Base-by-base conservation (phyloP, 2,797 vertebrate genomes). In the Urophycis tenuis region DNA sequence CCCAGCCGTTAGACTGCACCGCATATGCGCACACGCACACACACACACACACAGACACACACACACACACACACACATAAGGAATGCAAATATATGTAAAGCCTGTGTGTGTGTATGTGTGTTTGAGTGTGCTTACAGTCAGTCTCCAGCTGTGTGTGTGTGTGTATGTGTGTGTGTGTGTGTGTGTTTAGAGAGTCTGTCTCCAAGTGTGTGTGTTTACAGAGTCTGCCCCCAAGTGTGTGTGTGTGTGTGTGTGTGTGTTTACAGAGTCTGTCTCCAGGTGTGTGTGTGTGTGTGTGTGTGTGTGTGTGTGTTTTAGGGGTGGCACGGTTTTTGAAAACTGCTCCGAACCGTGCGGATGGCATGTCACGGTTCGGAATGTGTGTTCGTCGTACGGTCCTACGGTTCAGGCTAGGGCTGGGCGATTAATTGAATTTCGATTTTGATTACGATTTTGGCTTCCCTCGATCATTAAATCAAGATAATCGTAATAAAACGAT, bases 1-100 rank as follows among this genome's bases (percentile, higher is more conserved):
- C 95, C 95, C 95, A 96, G 69, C 95, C 95, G 80, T 96, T 96
- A 2, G 94, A 93, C 95, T 96, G 82, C 31, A 72, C 1, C 25
- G n/a, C 6, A 22, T 0, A 60, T 6, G 22, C 19, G 25, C n/a
- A 71, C 45, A 53, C 45, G 22, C 45, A 22, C 17, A 39, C 36
- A 9, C 30, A 17, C 41, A 45, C 41, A 19, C 69, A 71, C 69
- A 71, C 4, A 71, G 4, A 71, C 45, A 53, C 45, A 49, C 45
- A 22, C 17, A 39, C 36, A 9, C 30, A 17, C 41, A 45, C 41
- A 19, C 69, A 71, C 69, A 71, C 4, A 71, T 19, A 71, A 71
- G 69, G 69, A 71, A 71, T 71, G 3, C 0, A 53, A 17, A 12
- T 39, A 10, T 39, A 12, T 39, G 7, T 39, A 53, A 22, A 53